Evolutionary conservation across 35 echinoderm and acorn worm species (phyloP), one percentile per base, ranked within the genome.

Genomic region (Lytechinus variegatus): DNA sequence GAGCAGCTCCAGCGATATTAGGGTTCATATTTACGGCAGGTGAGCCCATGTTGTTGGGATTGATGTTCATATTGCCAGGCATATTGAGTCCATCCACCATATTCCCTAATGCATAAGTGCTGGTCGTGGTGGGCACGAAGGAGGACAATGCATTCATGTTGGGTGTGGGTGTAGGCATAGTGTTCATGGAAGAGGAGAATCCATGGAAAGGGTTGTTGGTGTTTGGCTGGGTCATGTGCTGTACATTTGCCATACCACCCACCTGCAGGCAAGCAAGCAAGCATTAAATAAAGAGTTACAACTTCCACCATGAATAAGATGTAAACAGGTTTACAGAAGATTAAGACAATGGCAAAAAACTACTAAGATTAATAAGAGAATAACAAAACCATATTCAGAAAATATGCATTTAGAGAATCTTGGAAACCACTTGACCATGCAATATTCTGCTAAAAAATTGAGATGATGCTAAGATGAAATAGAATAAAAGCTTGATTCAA

Each of bases 61-160:
- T 91, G 61, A 97, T 79, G 55, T 93, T 90, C 91, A 95, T 94
- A 71, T 89, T 95, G 61, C 97, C 95, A 52, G 94, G 61, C 95
- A 94, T 92, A 56, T 96, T 97, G 90, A 98, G 89, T 66, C 94
- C 95, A 56, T 97, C 95, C 89, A 98, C 92, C 96, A 98, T 86
- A 93, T 86, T 93, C 51, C 96, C 93, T 92, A 91, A 87, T 89
- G 95, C 54, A 60, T 94, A 54, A 86, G 96, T 96, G 89, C 94
- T 97, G 87, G 95, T 95, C 92, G 72, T 96, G 94, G 96, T 97
- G 92, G 97, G 95, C 72, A 96, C 95, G 89, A 93, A 98, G 27
- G 97, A 95, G 92, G 97, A 95, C 86, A 96, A 95, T 57, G 97
- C 86, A 79, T 97, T 96, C 96, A 99, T 97, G 89, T 97, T 96